Conservation (phyloP, 2,888 invertebrate genomes). For the Aleiodes leptofemur region DNA sequence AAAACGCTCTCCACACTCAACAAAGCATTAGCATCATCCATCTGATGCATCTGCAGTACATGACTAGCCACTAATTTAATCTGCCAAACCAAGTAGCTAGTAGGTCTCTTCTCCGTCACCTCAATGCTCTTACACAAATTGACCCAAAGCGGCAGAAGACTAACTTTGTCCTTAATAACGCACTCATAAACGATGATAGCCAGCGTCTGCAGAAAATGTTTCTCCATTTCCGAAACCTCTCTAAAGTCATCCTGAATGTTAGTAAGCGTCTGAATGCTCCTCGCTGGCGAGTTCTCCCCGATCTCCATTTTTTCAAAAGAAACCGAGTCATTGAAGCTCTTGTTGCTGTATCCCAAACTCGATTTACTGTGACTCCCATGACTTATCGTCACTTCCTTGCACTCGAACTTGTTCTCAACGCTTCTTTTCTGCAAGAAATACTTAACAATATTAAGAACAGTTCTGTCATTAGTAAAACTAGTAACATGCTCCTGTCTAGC, state of each 20-base stretch:
- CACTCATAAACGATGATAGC: constrained; percentile 84
- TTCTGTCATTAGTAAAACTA: constrained; percentile 85
- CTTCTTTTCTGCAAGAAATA: constrained; percentile 78
- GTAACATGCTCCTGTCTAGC: constrained; percentile 82
- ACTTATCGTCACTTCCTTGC: constrained; percentile 34
- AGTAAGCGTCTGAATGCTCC: constrained; percentile 38
- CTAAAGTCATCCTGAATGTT: constrained; percentile 48
- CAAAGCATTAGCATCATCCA: constrained; percentile 74
- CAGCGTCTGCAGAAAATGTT: constrained; percentile 67
- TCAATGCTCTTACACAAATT: constrained; percentile 79
- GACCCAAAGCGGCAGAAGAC: constrained; percentile 85
- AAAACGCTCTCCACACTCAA: constrained; percentile 80
- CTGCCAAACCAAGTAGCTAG: constrained; percentile 83
- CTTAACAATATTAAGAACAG: constrained; percentile 83
- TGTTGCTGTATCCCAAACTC: constrained; percentile 54
- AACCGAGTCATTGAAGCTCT: constrained; percentile 57
- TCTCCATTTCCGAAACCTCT: constrained; percentile 62
- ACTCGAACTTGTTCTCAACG: constrained; percentile 55
- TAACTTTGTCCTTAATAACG: constrained; percentile 86
- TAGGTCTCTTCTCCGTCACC: constrained; percentile 77
- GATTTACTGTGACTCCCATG: constrained; percentile 55
- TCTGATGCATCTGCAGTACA: constrained; percentile 74
- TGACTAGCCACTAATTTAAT: constrained; percentile 82
- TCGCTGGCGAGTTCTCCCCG: constrained; percentile 56
- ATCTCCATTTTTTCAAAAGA: constrained; percentile 67